phyloP scores from a whole-genome alignment of 2,888 invertebrate species.

The Euzetes globulus region DNA sequence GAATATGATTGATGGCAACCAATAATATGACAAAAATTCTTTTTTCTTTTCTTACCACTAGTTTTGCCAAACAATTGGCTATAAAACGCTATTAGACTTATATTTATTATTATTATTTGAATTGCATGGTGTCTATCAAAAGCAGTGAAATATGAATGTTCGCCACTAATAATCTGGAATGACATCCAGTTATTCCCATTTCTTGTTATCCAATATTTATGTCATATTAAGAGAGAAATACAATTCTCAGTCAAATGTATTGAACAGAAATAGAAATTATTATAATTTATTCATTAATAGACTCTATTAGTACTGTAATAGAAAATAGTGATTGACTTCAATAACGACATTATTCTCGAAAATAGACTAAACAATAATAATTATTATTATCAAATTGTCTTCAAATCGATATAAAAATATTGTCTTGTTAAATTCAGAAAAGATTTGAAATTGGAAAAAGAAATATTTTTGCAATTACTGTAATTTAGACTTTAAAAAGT shows the following conservation, averaged over 20 bases:
- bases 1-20: conserved; percentile 24
- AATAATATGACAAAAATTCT: not conserved
- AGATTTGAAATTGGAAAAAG: too few relatives aligned
- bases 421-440: too few relatives aligned
- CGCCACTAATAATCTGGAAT: not conserved
- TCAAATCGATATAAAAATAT: conserved; percentile 5
- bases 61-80: not conserved
- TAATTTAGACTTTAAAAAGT: too few relatives aligned
- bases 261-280: not conserved
- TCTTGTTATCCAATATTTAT: not conserved
- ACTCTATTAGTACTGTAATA: not conserved
- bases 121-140: not conserved
- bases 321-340: not conserved
- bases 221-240: not conserved
- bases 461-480: too few relatives aligned
- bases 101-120: not conserved
- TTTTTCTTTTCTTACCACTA: too few relatives aligned
- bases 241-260: not conserved
- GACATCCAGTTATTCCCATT: not conserved
- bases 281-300: not conserved
- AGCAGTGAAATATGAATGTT: not conserved
- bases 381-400: not conserved
- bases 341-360: not conserved
- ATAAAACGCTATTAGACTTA: not conserved
- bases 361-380: not conserved